phyloP scores from a whole-genome alignment of 2,888 invertebrate species.

The Agrochola lota region DNA sequence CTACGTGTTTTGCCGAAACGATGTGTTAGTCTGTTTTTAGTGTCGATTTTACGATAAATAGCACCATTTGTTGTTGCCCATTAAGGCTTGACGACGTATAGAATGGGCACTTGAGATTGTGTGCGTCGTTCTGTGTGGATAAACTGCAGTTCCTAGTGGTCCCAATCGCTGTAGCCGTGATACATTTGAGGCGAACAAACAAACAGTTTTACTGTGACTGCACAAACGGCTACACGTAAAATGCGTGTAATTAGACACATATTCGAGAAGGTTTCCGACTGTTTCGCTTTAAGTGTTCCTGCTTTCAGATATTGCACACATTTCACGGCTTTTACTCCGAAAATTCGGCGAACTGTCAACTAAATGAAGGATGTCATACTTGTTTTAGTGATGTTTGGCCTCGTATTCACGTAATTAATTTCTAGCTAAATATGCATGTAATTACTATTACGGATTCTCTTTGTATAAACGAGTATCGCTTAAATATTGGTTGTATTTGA shows the following conservation, averaged over 20 bases:
- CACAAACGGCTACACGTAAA: constrained; percentile 38
- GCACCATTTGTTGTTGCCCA: constrained; percentile 83
- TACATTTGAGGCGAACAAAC: constrained; percentile 70
- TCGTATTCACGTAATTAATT: constrained; percentile 25
- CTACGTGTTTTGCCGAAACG: constrained; percentile 80
- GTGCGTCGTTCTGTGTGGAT: constrained; percentile 74
- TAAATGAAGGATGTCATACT: constrained; percentile 44
- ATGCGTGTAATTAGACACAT: constrained; percentile 62
- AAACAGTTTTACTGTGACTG: constrained; percentile 62
- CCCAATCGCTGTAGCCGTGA: constrained; percentile 68
- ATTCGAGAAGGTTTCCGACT: constrained; percentile 36
- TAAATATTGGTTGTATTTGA: not conserved
- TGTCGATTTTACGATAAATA: constrained; percentile 88
- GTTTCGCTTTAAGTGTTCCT: constrained; percentile 43
- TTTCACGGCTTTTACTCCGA: constrained; percentile 39
- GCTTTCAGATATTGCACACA: constrained; percentile 54
- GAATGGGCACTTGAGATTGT: constrained; percentile 84
- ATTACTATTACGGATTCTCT: not conserved
- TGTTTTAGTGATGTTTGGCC: constrained; percentile 20
- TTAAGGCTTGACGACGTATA: constrained; percentile 83
- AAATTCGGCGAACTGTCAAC: constrained; percentile 41
- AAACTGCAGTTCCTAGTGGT: constrained; percentile 78
- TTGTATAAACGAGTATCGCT: constrained; percentile 3
- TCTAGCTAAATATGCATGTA: constrained; percentile 24
- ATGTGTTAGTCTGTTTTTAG: constrained; percentile 85